Base-by-base conservation (phyloP, 2,888 invertebrate species). In the Eupithecia subfuscata region DNA sequence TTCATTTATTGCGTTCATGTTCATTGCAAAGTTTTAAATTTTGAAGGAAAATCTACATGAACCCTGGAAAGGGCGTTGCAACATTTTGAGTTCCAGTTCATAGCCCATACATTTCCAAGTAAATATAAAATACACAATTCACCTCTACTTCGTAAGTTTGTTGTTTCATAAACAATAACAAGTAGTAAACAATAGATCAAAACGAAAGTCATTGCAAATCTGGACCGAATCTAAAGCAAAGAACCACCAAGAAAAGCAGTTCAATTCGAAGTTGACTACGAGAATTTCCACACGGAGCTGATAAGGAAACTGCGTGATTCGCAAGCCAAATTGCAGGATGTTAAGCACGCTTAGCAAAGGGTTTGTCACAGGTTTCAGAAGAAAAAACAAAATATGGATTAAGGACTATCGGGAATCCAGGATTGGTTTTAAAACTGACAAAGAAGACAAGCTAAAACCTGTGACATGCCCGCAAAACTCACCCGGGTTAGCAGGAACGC, bases 291-390 rank as follows among this genome's bases (percentile, higher is more conserved):
- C 67, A 48, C 48, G 60, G 52, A 12, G 12, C 63, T 76, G 75
- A 70, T 73, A 70, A 68, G 63, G 40, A 43, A 68, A 68, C 22
- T 67, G 37, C 69, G 37, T 64, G 48, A 45, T 45, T 45, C 69
- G 74, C 74, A 43, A 73, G 60, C 60, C 70, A 63, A 69, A 69
- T 71, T 69, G 71, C 68, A 56, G 48, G 40, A 37, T n/a, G 40
- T 14, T 25, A 25, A 40, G 67, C 78, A 73, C 89, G 91, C 92
- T 80, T 83, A 90, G 92, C 91, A 82, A 84, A 68, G 43, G 25
- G 25, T 12, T 40, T 37, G 65, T 40, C 68, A 68, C 40, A 68
- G 68, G 43, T 43, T 64, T 64, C 16, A 64, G 30, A 18, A 0
- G 16, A 64, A 34, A 34, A 4, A 56, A 22, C 6, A 63, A 63